Percentiles rank a stretch among this genome's conserved stretches.
These are phyloP conservation scores for Troides oblongomaculatus DNA, from an alignment of 2,888 invertebrate genomes.

Conservation along the genomic window DNA sequence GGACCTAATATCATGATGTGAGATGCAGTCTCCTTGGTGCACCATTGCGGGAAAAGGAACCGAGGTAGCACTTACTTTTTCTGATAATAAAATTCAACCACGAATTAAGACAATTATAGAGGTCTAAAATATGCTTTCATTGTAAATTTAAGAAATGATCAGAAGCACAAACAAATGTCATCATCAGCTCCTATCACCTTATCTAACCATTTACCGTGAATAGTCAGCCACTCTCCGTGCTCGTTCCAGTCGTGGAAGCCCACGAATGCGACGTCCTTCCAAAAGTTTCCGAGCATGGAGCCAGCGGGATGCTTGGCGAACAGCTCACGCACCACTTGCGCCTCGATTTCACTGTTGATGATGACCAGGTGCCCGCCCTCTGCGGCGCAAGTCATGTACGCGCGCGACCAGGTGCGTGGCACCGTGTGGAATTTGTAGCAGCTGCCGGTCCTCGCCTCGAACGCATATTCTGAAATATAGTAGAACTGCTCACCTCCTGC, in stretches of 20 bases:
- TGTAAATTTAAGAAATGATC: no score
- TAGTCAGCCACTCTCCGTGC: constrained; percentile 39
- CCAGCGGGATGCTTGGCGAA: constrained; percentile 37
- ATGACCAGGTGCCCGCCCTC: constrained; percentile 53
- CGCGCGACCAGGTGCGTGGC: constrained; percentile 47
- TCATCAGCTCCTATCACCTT: no score
- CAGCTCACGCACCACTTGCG: constrained; percentile 36
- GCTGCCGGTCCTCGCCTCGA: constrained; percentile 43
- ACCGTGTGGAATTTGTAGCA: constrained; percentile 56
- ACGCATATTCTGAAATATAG: constrained; percentile 41
- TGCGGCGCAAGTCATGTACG: constrained; percentile 49
- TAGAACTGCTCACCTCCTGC: background rate
- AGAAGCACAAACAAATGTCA: no score
- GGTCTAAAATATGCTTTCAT: no score
- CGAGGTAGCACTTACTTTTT: no score
- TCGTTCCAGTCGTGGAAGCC: constrained; percentile 41
- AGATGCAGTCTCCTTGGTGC: no score
- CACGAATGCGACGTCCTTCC: constrained; percentile 39
- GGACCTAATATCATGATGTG: no score
- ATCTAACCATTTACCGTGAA: constrained; percentile 30
- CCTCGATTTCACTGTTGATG: constrained; percentile 47
- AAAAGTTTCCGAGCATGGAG: constrained; percentile 36
- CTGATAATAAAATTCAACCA: no score
- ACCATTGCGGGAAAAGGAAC: no score
- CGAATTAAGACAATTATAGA: no score